These are phyloP conservation scores for Aphidius ervi DNA, from an alignment of 1,140 invertebrate species.

Conservation along the genomic window DNA sequence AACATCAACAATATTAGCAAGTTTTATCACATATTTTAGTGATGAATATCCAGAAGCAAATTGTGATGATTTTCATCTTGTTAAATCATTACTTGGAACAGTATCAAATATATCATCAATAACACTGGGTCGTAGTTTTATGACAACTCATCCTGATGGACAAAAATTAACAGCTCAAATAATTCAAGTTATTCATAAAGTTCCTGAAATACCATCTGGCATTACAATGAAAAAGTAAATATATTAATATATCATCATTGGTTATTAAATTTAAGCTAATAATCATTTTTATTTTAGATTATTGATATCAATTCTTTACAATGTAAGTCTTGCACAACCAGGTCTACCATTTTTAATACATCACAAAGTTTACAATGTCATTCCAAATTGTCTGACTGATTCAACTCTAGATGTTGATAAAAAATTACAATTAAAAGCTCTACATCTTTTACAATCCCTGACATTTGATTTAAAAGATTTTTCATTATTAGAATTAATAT, in stretches of 20 bases:
- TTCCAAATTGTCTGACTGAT: constrained; percentile 31
- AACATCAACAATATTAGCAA: constrained; percentile 41
- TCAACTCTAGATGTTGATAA: constrained; percentile 15
- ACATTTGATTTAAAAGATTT: constrained; percentile 35
- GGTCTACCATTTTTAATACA: constrained; percentile 39
- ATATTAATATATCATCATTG: not conserved
- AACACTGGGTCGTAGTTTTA: constrained; percentile 43
- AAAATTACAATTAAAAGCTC: constrained; percentile 35
- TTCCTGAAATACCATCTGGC: constrained; percentile 33
- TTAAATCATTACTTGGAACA: constrained; percentile 45
- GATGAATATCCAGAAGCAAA: constrained; percentile 36
- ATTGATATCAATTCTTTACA: constrained; percentile 45
- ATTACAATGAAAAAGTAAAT: constrained; percentile 29
- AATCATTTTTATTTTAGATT: constrained; percentile 32
- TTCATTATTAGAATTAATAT: constrained; percentile 28
- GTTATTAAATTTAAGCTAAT: not conserved
- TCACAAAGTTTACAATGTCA: constrained; percentile 28
- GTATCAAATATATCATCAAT: constrained; percentile 45
- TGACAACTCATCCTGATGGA: constrained; percentile 40
- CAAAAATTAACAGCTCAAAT: constrained; percentile 39
- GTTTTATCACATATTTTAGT: constrained; percentile 47
- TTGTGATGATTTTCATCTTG: constrained; percentile 44
- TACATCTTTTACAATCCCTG: constrained; percentile 43
- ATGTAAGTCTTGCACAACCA: constrained; percentile 42
- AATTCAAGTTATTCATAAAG: constrained; percentile 31